These are phyloP conservation scores for Nesoenas mayeri DNA, from an alignment of 2,113 vertebrate genomes.

Conservation along the genomic window DNA sequence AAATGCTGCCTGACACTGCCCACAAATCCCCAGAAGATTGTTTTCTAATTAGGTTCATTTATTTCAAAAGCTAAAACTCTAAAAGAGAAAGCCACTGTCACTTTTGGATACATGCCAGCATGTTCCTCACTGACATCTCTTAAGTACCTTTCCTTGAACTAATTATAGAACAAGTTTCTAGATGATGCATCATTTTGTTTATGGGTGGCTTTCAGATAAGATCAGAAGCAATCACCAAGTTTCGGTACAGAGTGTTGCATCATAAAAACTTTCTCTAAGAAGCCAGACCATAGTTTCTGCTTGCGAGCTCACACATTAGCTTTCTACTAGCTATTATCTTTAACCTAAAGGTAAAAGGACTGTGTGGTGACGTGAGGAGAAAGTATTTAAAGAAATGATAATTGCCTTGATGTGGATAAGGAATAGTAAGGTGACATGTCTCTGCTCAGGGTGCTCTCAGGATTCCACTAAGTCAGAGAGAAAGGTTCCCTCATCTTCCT, in stretches of 20 bases:
- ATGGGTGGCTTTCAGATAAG: background rate
- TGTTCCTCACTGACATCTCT: background rate
- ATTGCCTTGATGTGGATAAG: background rate
- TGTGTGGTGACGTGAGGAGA: accelerated
- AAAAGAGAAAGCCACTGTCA: background rate
- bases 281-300: background rate
- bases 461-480: background rate
- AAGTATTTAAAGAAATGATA: background rate
- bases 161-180: background rate
- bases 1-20: background rate
- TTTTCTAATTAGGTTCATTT: background rate
- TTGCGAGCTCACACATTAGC: background rate
- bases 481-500: background rate
- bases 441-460: background rate
- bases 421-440: background rate
- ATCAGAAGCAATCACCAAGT: background rate
- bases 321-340: background rate
- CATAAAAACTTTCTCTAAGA: conserved; percentile 2
- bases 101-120: background rate
- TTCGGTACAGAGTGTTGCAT: background rate
- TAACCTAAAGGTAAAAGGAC: background rate
- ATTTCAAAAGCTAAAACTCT: background rate
- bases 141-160: background rate
- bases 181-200: background rate
- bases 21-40: background rate